phyloP scores from a whole-genome alignment of 2,888 invertebrate genomes.

The Globia sparganii region DNA sequence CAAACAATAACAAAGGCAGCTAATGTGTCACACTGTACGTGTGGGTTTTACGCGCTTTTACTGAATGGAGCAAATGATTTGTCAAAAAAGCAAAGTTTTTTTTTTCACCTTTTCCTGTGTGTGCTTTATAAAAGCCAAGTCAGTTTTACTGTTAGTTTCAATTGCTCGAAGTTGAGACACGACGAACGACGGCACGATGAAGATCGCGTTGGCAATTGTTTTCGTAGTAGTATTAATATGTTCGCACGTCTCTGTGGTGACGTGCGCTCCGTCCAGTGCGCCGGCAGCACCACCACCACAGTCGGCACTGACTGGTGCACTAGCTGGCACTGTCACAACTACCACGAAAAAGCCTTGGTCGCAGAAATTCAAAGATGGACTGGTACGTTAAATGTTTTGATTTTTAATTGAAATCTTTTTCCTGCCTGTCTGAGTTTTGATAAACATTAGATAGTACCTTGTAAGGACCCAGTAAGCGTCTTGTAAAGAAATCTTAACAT shows the following conservation, averaged over 20 bases:
- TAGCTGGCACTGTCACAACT: slow-evolving; percentile 53
- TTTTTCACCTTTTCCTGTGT: slow-evolving; percentile 58
- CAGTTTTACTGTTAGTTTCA: slow-evolving; percentile 29
- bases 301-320: slow-evolving; percentile 34
- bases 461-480: background rate
- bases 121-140: slow-evolving; percentile 57
- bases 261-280: slow-evolving; percentile 44
- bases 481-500: background rate
- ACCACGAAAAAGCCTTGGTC: slow-evolving; percentile 75
- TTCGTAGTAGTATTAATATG: slow-evolving; percentile 60
- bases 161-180: slow-evolving; percentile 40
- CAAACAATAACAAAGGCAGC: slow-evolving; percentile 15
- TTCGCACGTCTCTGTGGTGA: slow-evolving; percentile 65
- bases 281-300: background rate
- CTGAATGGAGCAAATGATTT: slow-evolving; percentile 26
- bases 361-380: slow-evolving; percentile 74
- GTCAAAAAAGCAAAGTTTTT: slow-evolving; percentile 6
- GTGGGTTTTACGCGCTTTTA: slow-evolving; percentile 44
- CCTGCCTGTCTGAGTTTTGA: background rate
- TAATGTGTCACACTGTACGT: slow-evolving; percentile 34
- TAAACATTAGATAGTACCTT: background rate
- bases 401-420: background rate
- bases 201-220: slow-evolving; percentile 63
- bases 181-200: slow-evolving; percentile 62
- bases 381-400: slow-evolving; percentile 68